Evolutionary conservation across 2,888 invertebrate genomes (phyloP), one percentile per base, ranked within the genome.

Genomic region (Fragum fragum): DNA sequence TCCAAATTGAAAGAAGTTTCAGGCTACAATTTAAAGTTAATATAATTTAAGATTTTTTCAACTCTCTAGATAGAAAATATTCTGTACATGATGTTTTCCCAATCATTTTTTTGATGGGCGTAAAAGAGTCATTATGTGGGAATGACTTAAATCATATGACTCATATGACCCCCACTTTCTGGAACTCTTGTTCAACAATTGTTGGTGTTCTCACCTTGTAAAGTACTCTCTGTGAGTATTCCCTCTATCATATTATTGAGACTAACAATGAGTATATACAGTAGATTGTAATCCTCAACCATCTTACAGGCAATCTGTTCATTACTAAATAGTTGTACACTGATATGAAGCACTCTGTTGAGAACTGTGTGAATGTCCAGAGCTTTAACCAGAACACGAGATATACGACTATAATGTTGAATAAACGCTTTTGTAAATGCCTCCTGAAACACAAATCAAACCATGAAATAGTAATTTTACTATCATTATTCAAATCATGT

Each of bases 291-390:
- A 90, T 98, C 97, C 91, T 98, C 97, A 6, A 98, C 98, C 97
- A 99, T 98, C 92, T 97, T 96, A 55, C 97, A 95, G 1, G 99
- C 98, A 23, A 99, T 95, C 73, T 97, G 97, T 94, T 99, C 98
- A 95, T 99, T 99, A 87, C 98, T 98, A 95, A 99, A 99, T 77
- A 99, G 95, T 95, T 99, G 96, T 5, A 99, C 99, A 91, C 98
- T 98, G 95, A 99, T 98, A 95, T 99, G 99, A 0, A 99, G 99
- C 0, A 99, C 98, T 68, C 99, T 96, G 95, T 99, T 99, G 91
- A 98, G 98, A 2, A 99, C 98, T 3, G 90, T 90, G 23, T 89
- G 73, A 16, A 92, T 83, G 70, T 92, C 91, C 21, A 83, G 81
- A 0, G 93, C 91, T 52, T 88, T 90, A 29, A 91, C 89, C 81